phyloP scores from a whole-genome alignment of 2,797 vertebrate genomes.

The Pteropus rufus region DNA sequence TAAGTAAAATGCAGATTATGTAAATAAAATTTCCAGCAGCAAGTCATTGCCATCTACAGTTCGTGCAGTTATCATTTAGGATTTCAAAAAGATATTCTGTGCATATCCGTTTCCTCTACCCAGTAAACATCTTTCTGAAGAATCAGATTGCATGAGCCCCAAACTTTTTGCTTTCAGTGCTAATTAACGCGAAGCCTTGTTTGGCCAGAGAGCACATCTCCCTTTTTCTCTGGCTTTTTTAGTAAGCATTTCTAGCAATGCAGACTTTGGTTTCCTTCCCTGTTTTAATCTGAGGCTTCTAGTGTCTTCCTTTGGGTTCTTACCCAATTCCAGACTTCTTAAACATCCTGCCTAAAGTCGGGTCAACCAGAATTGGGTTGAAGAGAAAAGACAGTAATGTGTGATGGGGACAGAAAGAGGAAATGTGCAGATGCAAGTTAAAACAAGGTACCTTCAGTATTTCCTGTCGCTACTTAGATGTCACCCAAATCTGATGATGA shows the following conservation, averaged over 20 bases:
- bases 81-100: background rate
- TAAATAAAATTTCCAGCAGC: background rate
- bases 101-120: background rate
- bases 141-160: background rate
- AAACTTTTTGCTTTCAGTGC: background rate
- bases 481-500: background rate
- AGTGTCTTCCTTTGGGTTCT: background rate
- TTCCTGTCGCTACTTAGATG: background rate
- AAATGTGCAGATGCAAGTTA: background rate
- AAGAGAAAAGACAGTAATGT: background rate
- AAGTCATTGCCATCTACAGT: background rate
- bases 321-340: background rate
- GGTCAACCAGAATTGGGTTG: background rate
- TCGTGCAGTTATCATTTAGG: background rate
- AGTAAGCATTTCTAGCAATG: background rate
- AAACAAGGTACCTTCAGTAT: background rate
- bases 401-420: background rate
- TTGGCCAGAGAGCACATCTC: background rate
- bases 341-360: background rate
- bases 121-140: background rate
- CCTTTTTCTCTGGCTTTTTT: background rate
- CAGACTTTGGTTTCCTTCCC: background rate
- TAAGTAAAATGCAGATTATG: background rate
- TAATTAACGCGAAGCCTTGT: background rate
- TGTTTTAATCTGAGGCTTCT: background rate